phyloP scores from a whole-genome alignment of 2,797 vertebrate species.

The Podarcis lilfordi region DNA sequence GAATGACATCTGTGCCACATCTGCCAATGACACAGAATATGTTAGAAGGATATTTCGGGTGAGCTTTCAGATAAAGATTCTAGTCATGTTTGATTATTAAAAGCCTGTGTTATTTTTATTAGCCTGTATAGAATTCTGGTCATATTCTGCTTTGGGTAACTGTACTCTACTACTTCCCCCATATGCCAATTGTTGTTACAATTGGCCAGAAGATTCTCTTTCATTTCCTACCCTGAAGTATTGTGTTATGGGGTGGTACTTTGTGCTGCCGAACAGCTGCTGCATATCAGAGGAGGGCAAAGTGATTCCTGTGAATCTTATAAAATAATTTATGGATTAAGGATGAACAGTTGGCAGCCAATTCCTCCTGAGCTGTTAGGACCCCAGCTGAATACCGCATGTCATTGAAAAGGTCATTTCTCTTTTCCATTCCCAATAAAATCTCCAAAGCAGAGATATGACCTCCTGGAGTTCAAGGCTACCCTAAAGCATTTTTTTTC shows the following conservation, averaged over 20 bases:
- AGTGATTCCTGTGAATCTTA: slow-evolving; percentile 65
- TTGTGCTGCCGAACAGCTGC: slow-evolving; percentile 51
- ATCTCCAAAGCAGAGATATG: fast-evolving
- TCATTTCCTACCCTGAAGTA: slow-evolving; percentile 15
- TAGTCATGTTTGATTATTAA: background rate
- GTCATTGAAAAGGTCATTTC: slow-evolving; percentile 43
- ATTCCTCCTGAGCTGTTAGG: slow-evolving; percentile 33
- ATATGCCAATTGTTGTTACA: background rate
- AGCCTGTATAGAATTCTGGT: slow-evolving; percentile 16
- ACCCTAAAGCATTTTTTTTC: background rate
- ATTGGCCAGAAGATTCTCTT: slow-evolving; percentile 7
- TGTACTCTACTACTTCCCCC: slow-evolving; percentile 21
- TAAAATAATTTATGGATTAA: slow-evolving; percentile 60
- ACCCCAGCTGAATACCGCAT: background rate
- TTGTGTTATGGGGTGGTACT: slow-evolving; percentile 33
- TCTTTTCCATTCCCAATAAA: slow-evolving; percentile 13
- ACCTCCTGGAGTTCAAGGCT: background rate
- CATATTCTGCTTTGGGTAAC: background rate
- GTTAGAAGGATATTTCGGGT: slow-evolving; percentile 25
- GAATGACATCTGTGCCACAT: background rate
- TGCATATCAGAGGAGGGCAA: slow-evolving; percentile 53
- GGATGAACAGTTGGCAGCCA: slow-evolving; percentile 36
- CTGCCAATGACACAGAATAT: background rate
- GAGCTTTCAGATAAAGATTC: slow-evolving; percentile 34
- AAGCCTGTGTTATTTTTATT: slow-evolving; percentile 33